Base-by-base conservation (phyloP, 2,888 invertebrate species). In the Hesperia comma region DNA sequence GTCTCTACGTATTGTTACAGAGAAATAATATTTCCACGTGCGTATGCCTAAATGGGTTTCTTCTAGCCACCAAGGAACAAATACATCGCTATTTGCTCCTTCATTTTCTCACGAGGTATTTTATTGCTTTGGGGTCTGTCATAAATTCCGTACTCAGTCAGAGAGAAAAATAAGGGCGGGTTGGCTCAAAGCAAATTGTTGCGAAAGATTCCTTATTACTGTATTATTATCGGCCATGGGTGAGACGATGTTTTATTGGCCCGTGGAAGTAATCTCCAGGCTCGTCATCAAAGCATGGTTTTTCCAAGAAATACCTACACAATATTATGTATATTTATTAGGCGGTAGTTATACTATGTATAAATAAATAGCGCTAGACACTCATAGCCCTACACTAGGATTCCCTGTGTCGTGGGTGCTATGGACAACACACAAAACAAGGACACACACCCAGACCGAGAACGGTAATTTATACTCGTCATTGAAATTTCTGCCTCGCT, bases 31-130 rank as follows among this genome's bases (percentile, higher is more conserved):
- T 86, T 85, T 83, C 76, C 77, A 81, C 83, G 80, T 83, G 81
- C 85, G 86, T 87, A 86, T 84, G 86, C 82, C 82, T 82, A 84
- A 89, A 88, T 83, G 86, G 83, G 81, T 84, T 83, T 84, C 85
- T 83, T 83, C 84, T 82, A 86, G 84, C 90, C 88, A 84, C 87
- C 83, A 82, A 87, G 85, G 88, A 89, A 89, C 88, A 91, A 90
- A 92, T 90, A 90, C 89, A 90, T 91, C 87, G 88, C 90, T 89
- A 91, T 91, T 91, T 89, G 88, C 89, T 87, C 90, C 90, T 92
- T 91, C 92, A 92, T 92, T 91, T 90, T 90, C 91, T 87, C 87
- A 79, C 89, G 87, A 90, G 91, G 91, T 92, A 90, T 91, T 92
- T 92, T 92, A 92, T 92, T 92, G 88, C 91, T 87, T 86, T 85